These are phyloP conservation scores for Silurus asotus DNA, from an alignment of 2,113 vertebrate species.

Conservation along the genomic window DNA sequence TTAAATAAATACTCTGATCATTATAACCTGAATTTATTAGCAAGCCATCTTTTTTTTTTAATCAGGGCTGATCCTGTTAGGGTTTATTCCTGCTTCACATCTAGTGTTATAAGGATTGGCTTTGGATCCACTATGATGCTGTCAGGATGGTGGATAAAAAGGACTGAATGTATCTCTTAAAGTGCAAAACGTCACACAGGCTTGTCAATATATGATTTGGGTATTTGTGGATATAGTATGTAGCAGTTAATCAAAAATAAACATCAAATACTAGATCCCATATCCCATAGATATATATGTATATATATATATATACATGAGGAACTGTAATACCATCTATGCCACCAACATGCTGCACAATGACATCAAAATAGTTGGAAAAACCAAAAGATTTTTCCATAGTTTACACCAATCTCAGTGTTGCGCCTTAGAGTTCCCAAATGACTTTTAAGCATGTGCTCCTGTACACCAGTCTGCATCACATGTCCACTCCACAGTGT, in stretches of 20 bases:
- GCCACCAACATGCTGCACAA: background rate
- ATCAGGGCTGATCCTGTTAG: background rate
- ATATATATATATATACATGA: background rate
- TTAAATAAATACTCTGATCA: conserved; percentile 64
- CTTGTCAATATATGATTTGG: conserved; percentile 58
- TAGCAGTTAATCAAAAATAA: background rate
- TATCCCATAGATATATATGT: no score
- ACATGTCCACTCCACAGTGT: conserved; percentile 13
- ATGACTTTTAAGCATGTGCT: conserved; percentile 14
- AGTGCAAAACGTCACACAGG: conserved; percentile 58
- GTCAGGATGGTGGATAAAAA: background rate
- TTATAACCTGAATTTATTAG: conserved; percentile 61
- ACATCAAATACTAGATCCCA: background rate
- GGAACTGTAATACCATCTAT: background rate
- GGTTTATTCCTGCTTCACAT: background rate
- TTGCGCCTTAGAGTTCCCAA: background rate
- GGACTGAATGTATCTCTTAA: conserved; percentile 62
- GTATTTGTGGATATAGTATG: no score
- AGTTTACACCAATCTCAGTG: background rate
- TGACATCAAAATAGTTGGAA: background rate
- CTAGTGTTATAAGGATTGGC: background rate
- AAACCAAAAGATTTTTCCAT: background rate
- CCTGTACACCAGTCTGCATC: conserved; percentile 15
- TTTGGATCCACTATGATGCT: background rate
- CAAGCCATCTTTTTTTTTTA: background rate